These are phyloP conservation scores for Gymnoscelis rufifasciata DNA, from an alignment of 2,888 invertebrate genomes.

Conservation along the genomic window DNA sequence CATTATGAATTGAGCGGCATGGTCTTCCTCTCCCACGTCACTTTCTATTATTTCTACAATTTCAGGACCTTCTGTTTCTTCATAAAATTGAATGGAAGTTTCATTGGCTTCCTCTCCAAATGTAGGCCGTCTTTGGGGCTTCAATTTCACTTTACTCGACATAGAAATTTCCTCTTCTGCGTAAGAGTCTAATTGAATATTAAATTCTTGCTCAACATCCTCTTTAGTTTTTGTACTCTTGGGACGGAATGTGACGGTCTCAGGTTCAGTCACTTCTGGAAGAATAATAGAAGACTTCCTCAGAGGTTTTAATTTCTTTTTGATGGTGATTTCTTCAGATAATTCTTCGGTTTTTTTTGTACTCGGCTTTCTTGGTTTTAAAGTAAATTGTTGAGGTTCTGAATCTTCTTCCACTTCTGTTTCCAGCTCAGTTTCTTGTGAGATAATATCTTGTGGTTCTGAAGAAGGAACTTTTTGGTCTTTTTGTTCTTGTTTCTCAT, in stretches of 20 bases:
- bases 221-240: slow-evolving; percentile 88
- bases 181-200: slow-evolving; percentile 90
- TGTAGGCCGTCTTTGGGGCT: slow-evolving; percentile 85
- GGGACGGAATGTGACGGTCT: slow-evolving; percentile 89
- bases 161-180: slow-evolving; percentile 93
- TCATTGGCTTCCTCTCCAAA: slow-evolving; percentile 88
- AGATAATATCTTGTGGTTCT: too few species aligned
- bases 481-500: too few species aligned
- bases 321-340: slow-evolving; percentile 83
- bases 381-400: slow-evolving; percentile 63
- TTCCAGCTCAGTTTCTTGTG: slow-evolving; percentile 30
- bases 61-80: slow-evolving; percentile 66
- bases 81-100: slow-evolving; percentile 83
- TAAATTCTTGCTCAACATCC: slow-evolving; percentile 94
- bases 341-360: slow-evolving; percentile 75
- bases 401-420: slow-evolving; percentile 36
- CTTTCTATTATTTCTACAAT: slow-evolving; percentile 70
- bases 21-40: slow-evolving; percentile 65
- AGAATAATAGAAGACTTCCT: slow-evolving; percentile 82
- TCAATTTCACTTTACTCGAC: slow-evolving; percentile 89
- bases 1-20: slow-evolving; percentile 55
- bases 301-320: slow-evolving; percentile 84
- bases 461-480: too few species aligned
- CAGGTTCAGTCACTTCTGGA: slow-evolving; percentile 85
- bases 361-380: slow-evolving; percentile 62